These are phyloP conservation scores for Torymus tubicola DNA, from an alignment of 2,888 invertebrate genomes.

Conservation along the genomic window DNA sequence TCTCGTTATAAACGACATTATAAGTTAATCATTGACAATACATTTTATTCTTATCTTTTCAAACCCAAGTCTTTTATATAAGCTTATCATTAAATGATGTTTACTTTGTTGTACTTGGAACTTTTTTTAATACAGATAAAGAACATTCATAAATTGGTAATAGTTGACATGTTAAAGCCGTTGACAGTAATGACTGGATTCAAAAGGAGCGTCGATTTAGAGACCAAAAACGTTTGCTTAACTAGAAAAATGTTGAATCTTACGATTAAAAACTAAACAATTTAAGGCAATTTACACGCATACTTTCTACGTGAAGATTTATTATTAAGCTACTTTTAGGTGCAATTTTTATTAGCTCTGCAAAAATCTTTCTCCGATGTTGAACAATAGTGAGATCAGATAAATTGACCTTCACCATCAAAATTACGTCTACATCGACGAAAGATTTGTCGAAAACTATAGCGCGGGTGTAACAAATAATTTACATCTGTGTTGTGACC, in stretches of 20 bases:
- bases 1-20: neutral
- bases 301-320: conserved; percentile 38
- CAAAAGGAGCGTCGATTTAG: conserved; percentile 21
- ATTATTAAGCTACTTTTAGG: conserved; percentile 37
- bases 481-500: conserved; percentile 30
- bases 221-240: conserved; percentile 37
- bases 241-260: conserved; percentile 43
- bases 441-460: conserved; percentile 20
- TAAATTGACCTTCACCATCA: conserved; percentile 54
- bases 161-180: neutral
- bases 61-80: conserved; percentile 27
- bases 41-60: neutral
- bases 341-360: conserved; percentile 26
- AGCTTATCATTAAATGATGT: conserved; percentile 23
- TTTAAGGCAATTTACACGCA: conserved; percentile 56
- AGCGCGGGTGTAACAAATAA: conserved; percentile 38
- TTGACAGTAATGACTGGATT: conserved; percentile 41
- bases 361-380: conserved; percentile 42
- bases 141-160: conserved; percentile 5
- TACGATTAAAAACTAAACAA: conserved; percentile 38
- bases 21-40: conserved; percentile 10
- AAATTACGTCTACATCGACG: neutral
- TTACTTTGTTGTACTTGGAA: conserved; percentile 14
- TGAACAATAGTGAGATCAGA: conserved; percentile 57
- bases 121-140: conserved; percentile 4